Percentiles rank a stretch among this genome's conserved stretches.
phyloP scores from a whole-genome alignment of 2,113 vertebrate genomes.

The Neotoma lepida region DNA sequence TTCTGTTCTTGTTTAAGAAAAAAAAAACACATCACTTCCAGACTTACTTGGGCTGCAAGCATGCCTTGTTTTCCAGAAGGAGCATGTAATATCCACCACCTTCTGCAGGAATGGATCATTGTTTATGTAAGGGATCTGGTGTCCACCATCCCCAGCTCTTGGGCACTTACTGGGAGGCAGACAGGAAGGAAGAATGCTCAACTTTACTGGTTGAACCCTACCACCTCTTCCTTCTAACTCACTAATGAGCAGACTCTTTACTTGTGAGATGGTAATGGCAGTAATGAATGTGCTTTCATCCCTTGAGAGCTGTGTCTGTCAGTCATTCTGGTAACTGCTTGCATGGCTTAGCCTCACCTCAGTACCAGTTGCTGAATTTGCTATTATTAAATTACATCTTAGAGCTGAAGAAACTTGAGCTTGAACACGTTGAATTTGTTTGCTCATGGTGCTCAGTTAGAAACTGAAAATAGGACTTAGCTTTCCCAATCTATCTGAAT shows the following conservation, averaged over 20 bases:
- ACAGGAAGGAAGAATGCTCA: neutral
- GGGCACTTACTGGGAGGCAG: too few relatives aligned
- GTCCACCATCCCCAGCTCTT: accelerated
- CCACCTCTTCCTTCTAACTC: neutral
- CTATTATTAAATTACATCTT: neutral
- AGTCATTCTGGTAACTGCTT: neutral
- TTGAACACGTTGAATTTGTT: neutral
- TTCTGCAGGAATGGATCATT: accelerated
- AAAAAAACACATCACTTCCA: neutral
- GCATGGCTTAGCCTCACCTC: neutral
- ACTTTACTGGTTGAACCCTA: neutral
- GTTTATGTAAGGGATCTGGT: neutral
- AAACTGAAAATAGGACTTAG: neutral
- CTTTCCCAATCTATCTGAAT: neutral
- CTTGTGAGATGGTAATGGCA: neutral
- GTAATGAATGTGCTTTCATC: neutral
- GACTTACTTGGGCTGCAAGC: neutral
- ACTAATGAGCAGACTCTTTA: neutral
- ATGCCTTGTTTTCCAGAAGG: neutral
- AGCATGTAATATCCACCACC: accelerated
- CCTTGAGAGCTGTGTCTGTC: neutral
- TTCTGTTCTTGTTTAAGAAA: neutral
- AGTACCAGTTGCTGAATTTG: neutral
- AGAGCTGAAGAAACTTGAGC: neutral
- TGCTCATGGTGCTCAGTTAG: neutral